Conservation (phyloP, 92 coral and sea anemone genomes). For the Zoanthus sociatus region DNA sequence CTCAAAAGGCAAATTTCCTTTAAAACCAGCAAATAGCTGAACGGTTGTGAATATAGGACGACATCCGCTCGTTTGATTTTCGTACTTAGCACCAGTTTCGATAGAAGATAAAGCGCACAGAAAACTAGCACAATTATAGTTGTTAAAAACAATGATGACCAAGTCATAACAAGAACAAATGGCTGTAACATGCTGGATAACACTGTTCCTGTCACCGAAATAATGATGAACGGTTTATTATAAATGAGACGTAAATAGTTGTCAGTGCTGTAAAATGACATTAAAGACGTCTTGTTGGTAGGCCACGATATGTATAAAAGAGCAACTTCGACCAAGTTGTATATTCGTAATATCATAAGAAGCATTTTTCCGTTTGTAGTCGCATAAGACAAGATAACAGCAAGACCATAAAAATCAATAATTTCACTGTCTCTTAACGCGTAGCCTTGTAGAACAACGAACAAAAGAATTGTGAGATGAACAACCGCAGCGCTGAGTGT, state of each 20-base stretch:
- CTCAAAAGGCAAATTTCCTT: conserved; percentile 35
- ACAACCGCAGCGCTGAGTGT: neutral
- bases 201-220: neutral
- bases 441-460: conserved; percentile 17
- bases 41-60: neutral
- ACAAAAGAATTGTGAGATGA: conserved; percentile 12
- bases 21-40: conserved; percentile 9
- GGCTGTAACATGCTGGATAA: neutral
- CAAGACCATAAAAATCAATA: conserved; percentile 11
- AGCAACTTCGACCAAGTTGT: conserved; percentile 20
- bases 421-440: conserved; percentile 6
- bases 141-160: neutral
- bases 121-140: neutral
- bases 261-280: conserved; percentile 3
- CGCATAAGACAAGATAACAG: conserved; percentile 24
- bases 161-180: neutral
- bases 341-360: conserved; percentile 18
- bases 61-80: neutral
- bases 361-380: conserved; percentile 8
- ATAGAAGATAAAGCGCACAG: neutral
- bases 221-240: neutral
- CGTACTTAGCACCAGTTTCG: neutral
- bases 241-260: conserved; percentile 1
- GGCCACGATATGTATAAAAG: conserved; percentile 12
- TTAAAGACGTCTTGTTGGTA: neutral